A percentile compares a stretch with the other conserved stretches of the same genome.
phyloP scores from a whole-genome alignment of 1,140 invertebrate species.

The Colletes latitarsis region DNA sequence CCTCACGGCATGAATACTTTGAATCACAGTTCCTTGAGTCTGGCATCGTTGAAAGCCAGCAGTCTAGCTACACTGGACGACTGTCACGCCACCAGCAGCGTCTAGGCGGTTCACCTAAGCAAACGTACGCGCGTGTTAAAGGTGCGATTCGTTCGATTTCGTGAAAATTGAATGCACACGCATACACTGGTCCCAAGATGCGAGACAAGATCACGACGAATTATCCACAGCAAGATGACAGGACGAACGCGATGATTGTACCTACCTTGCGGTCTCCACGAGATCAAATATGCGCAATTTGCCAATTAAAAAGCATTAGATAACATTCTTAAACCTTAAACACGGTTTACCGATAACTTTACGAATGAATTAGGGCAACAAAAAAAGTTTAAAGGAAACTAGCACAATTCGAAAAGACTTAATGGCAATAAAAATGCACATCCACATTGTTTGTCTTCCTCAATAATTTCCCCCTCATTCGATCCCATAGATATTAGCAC shows the following conservation, averaged over 20 bases:
- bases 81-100: conserved; percentile 80
- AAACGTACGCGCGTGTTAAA: neutral
- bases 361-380: conserved; percentile 35
- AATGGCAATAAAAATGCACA: conserved; percentile 67
- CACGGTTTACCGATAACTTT: conserved; percentile 29
- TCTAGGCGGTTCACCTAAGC: conserved; percentile 61
- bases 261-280: neutral
- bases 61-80: conserved; percentile 79
- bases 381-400: conserved; percentile 42
- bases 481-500: neutral
- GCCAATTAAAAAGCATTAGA: conserved; percentile 44
- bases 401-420: conserved; percentile 57
- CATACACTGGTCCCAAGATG: neutral
- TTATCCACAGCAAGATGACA: neutral
- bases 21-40: conserved; percentile 80
- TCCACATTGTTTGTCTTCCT: conserved; percentile 18
- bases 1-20: conserved; percentile 77
- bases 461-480: conserved; percentile 6
- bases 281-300: conserved; percentile 10
- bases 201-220: neutral
- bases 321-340: conserved; percentile 20
- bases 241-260: neutral
- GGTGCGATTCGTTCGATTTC: conserved; percentile 28
- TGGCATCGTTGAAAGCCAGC: conserved; percentile 78
- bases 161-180: neutral